phyloP scores from a whole-genome alignment of 2,797 vertebrate species.

The Chromis chromis region DNA sequence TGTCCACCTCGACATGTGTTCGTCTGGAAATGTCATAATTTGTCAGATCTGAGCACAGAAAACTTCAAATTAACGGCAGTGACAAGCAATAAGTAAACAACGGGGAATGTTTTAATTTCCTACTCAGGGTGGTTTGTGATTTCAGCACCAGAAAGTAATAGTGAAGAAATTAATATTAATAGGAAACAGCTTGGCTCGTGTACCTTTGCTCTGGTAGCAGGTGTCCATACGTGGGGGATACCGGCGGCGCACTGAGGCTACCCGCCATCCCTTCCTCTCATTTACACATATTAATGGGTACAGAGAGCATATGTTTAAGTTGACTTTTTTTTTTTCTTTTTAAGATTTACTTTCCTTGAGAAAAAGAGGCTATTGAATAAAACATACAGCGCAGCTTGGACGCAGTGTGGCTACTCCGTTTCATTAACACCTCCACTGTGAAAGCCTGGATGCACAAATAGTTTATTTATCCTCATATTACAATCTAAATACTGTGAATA shows the following conservation, averaged over 20 bases:
- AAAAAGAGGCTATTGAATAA: slow-evolving; percentile 52
- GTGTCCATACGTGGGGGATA: slow-evolving; percentile 64
- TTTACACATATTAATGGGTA: slow-evolving; percentile 69
- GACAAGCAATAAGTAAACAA: slow-evolving; percentile 55
- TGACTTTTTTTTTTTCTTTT: slow-evolving; percentile 23
- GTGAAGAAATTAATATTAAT: slow-evolving; percentile 72
- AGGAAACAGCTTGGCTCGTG: slow-evolving; percentile 72
- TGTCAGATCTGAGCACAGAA: slow-evolving; percentile 42
- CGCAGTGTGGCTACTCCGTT: slow-evolving; percentile 12
- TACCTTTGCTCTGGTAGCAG: slow-evolving; percentile 75
- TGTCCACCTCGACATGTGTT: background rate
- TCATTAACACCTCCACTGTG: slow-evolving; percentile 35
- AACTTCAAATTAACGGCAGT: slow-evolving; percentile 63
- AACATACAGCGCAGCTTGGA: slow-evolving; percentile 46
- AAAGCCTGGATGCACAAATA: slow-evolving; percentile 4
- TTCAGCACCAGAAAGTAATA: slow-evolving; percentile 58
- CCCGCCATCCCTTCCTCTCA: slow-evolving; percentile 37
- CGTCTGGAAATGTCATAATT: slow-evolving; percentile 23
- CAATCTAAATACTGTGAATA: slow-evolving; percentile 29
- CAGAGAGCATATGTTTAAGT: slow-evolving; percentile 59
- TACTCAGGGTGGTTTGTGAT: slow-evolving; percentile 35
- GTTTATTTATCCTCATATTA: slow-evolving; percentile 10
- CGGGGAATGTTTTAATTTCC: slow-evolving; percentile 28
- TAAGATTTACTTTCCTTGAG: slow-evolving; percentile 34
- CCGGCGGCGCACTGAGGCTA: slow-evolving; percentile 11